Conservation (phyloP, 2,797 vertebrate genomes). For the Taeniopygia guttata region DNA sequence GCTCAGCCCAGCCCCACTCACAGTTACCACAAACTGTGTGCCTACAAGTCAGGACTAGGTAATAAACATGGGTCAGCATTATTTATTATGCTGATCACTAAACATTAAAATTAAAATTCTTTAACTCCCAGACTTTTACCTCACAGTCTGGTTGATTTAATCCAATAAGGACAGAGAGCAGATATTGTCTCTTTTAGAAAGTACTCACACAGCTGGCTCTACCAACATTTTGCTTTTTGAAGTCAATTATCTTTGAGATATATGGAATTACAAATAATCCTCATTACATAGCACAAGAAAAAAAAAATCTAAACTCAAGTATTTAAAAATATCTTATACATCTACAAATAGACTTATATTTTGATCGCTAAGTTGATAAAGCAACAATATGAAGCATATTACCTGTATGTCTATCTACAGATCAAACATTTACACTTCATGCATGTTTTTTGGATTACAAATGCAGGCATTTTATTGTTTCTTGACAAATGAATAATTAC, state of each 20-base stretch:
- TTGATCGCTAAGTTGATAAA: neutral
- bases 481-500: neutral
- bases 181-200: neutral
- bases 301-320: neutral
- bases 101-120: neutral
- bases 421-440: neutral
- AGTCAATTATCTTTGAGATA: neutral
- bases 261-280: neutral
- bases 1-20: too few relatives aligned
- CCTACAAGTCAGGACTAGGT: neutral
- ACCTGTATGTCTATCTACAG: neutral
- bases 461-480: neutral
- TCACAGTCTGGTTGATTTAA: slow-evolving; percentile 29
- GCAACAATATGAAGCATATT: neutral
- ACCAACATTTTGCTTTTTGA: neutral
- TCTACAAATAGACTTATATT: neutral
- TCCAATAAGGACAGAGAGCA: slow-evolving; percentile 27
- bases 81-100: neutral
- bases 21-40: too few relatives aligned
- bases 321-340: neutral
- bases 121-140: neutral
- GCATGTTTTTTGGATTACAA: neutral
- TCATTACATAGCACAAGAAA: neutral
- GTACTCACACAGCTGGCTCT: neutral
- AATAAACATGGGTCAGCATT: neutral